A percentile compares a stretch with the other conserved stretches of the same genome.
These are phyloP conservation scores for Vulpes ferrilata DNA, from an alignment of 2,113 vertebrate genomes.

Conservation along the genomic window DNA sequence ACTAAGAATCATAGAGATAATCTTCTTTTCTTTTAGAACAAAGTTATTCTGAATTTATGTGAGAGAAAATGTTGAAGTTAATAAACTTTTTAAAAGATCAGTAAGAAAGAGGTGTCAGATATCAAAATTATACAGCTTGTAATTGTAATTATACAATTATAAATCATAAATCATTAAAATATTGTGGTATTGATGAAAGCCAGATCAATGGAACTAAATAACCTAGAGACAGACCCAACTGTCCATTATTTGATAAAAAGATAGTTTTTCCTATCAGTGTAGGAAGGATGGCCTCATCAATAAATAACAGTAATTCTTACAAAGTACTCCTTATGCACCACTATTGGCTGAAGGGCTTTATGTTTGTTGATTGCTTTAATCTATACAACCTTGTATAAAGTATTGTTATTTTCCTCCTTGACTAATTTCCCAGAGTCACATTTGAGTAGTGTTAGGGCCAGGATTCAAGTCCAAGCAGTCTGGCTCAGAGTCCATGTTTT, in stretches of 20 bases:
- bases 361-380: not conserved
- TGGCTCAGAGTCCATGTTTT: not conserved
- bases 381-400: not conserved
- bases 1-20: slow-evolving; percentile 10
- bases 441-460: not conserved
- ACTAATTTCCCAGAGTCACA: not conserved
- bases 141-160: too few relatives aligned
- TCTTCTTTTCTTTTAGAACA: slow-evolving; percentile 26
- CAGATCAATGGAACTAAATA: slow-evolving; percentile 16
- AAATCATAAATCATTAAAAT: not conserved
- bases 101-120: not conserved
- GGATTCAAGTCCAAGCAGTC: not conserved
- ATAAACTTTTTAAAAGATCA: not conserved
- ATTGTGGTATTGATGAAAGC: slow-evolving; percentile 5
- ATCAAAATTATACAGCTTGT: not conserved
- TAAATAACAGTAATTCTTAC: not conserved
- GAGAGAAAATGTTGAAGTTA: slow-evolving; percentile 32
- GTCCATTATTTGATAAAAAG: not conserved
- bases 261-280: not conserved
- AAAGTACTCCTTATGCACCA: not conserved
- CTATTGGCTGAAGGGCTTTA: not conserved
- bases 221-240: not conserved
- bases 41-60: slow-evolving; percentile 50
- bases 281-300: not conserved
- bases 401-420: not conserved